Evolutionary conservation across 2,797 vertebrate species (phyloP).

Genomic region (Lerista edwardsae): DNA sequence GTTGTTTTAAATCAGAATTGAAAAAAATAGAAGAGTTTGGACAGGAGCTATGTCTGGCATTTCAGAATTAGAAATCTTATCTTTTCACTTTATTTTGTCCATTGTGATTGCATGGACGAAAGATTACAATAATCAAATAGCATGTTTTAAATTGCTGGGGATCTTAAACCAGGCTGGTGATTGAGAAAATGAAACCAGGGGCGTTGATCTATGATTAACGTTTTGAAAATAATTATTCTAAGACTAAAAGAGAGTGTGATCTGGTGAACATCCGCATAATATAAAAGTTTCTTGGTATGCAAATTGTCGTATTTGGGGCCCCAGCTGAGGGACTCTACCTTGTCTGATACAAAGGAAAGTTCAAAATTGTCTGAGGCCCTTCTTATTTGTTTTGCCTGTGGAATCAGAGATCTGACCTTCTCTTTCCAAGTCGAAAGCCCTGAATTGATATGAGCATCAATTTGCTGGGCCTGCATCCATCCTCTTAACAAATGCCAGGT

Average conservation of each 20-base stretch:
- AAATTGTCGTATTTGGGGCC: not conserved
- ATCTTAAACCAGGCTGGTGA: not conserved
- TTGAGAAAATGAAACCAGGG: not conserved
- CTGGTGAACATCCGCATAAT: not conserved
- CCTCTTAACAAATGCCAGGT: not conserved
- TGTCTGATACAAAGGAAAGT: too few relatives aligned
- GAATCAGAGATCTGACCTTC: not conserved
- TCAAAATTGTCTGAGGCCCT: not conserved
- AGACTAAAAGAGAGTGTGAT: not conserved
- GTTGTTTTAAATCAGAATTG: not conserved
- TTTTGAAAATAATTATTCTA: not conserved
- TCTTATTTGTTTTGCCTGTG: not conserved
- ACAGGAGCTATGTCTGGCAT: not conserved
- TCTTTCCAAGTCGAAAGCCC: not conserved
- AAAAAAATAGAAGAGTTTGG: not conserved
- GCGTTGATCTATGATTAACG: not conserved
- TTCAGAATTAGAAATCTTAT: not conserved
- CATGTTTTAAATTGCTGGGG: not conserved
- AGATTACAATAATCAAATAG: not conserved
- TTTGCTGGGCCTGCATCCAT: not conserved
- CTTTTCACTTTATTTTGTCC: not conserved
- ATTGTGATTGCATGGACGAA: not conserved
- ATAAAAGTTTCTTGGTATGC: not conserved
- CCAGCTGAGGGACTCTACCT: not conserved
- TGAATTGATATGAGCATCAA: not conserved